A percentile compares a stretch with the other conserved stretches of the same genome.
Evolutionary conservation across 2,888 invertebrate genomes (phyloP).

Genomic region (Rotaria sp.): DNA sequence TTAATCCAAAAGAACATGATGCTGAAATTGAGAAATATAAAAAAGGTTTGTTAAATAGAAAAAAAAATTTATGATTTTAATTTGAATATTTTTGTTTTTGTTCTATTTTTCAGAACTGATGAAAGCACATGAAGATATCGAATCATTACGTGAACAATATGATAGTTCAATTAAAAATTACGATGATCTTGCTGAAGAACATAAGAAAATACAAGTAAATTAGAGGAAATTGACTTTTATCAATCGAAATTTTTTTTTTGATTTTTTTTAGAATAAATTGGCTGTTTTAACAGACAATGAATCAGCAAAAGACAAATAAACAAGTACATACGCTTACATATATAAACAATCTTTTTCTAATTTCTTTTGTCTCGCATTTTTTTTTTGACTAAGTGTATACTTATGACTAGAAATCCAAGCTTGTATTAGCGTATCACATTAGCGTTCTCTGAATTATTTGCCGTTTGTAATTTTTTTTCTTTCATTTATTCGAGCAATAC

Average conservation of each 20-base stretch:
- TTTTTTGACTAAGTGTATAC: background rate
- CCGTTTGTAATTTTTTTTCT: background rate
- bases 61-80: no score
- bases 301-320: background rate
- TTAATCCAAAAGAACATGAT: conserved; percentile 22
- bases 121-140: background rate
- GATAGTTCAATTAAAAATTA: background rate
- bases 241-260: background rate
- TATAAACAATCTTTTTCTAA: background rate
- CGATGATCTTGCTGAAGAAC: background rate
- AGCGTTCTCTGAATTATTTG: background rate
- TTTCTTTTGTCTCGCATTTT: background rate
- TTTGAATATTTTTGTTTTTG: no score
- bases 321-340: background rate
- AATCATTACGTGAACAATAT: background rate
- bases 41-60: background rate
- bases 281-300: background rate
- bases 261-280: background rate
- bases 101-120: background rate
- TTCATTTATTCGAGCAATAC: background rate
- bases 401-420: background rate
- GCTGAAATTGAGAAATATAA: background rate
- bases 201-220: background rate
- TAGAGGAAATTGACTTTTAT: background rate
- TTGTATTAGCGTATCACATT: background rate